These are phyloP conservation scores for Notothenia rossii DNA, from an alignment of 2,113 vertebrate genomes.

Conservation along the genomic window DNA sequence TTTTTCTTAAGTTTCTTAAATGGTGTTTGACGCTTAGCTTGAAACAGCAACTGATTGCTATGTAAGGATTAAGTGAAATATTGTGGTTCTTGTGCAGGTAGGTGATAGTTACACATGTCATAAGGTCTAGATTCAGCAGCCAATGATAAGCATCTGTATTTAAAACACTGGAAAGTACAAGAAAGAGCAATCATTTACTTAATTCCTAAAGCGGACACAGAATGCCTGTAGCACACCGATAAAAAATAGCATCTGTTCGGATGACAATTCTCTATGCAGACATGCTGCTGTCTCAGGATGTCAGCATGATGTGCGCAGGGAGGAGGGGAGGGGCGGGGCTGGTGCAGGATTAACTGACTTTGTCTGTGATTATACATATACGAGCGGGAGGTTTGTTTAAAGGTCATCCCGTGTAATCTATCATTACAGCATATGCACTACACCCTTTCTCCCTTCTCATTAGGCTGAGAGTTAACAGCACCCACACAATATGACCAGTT, in stretches of 20 bases:
- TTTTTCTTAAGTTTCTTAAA: too few relatives aligned
- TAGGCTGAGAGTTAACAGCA: conserved; percentile 9
- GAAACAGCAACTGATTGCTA: not conserved
- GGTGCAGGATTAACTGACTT: conserved; percentile 54
- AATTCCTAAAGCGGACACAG: conserved; percentile 29
- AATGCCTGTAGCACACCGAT: conserved; percentile 38
- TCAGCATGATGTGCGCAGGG: conserved; percentile 15
- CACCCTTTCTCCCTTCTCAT: conserved; percentile 29
- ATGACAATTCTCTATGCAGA: conserved; percentile 42
- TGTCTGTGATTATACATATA: conserved; percentile 56
- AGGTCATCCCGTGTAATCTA: conserved; percentile 60
- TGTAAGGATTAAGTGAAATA: conserved; percentile 1
- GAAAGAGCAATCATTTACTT: conserved; percentile 25
- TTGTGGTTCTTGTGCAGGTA: conserved; percentile 1
- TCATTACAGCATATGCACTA: conserved; percentile 20
- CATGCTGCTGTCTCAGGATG: conserved; percentile 30
- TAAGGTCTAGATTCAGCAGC: conserved; percentile 7
- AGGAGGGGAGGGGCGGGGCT: not conserved
- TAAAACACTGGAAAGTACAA: conserved; percentile 38
- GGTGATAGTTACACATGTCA: conserved; percentile 22
- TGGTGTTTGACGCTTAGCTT: not conserved
- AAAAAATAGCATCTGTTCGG: conserved; percentile 47
- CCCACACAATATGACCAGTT: not conserved
- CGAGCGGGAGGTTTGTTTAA: conserved; percentile 53
- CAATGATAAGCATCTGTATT: conserved; percentile 37